These are phyloP conservation scores for Agrochola circellaris DNA, from an alignment of 2,888 invertebrate species.

Conservation along the genomic window DNA sequence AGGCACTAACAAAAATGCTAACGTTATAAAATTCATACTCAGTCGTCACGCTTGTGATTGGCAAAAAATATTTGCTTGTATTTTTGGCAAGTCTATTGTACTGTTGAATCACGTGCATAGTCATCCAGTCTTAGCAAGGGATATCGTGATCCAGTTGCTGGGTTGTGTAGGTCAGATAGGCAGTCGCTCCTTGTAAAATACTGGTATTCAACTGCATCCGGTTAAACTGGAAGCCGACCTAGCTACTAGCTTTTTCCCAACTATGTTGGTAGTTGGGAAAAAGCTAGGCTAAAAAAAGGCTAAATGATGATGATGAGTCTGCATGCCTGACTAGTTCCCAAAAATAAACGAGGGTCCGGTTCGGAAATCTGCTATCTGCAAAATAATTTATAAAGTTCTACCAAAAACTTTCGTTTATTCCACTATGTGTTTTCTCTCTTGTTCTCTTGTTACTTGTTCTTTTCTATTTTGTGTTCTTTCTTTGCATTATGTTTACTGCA, in stretches of 20 bases:
- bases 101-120: background rate
- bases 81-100: too few species aligned
- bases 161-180: background rate
- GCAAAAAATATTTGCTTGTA: too few species aligned
- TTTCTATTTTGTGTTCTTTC: too few species aligned
- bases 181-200: background rate
- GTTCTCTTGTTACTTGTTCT: too few species aligned
- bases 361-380: background rate
- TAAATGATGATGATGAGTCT: background rate
- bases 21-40: slow-evolving; percentile 27
- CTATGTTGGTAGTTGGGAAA: too few species aligned
- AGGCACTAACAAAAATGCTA: slow-evolving; percentile 33
- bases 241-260: too few species aligned
- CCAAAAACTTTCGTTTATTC: too few species aligned
- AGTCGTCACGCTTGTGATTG: too few species aligned
- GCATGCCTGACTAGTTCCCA: background rate
- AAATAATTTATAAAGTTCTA: too few species aligned
- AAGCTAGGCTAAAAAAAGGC: too few species aligned
- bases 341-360: background rate
- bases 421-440: too few species aligned
- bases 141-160: background rate
- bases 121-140: background rate
- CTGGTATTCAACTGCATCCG: background rate
- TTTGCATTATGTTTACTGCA: too few species aligned
- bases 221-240: background rate